phyloP scores from a whole-genome alignment of 2,113 vertebrate species.

The Syrmaticus mikado region DNA sequence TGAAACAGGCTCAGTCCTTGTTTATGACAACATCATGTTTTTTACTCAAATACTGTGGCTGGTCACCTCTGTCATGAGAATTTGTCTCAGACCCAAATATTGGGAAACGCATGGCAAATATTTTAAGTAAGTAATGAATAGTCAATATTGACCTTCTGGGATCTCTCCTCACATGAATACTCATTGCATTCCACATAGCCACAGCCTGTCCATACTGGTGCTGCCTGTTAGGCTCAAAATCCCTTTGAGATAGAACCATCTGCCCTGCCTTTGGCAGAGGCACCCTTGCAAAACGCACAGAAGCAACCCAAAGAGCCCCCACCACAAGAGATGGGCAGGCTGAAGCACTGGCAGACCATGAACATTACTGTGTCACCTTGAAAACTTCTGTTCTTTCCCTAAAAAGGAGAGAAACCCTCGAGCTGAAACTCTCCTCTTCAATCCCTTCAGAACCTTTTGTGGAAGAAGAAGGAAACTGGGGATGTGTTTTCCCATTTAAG shows the following conservation, averaged over 20 bases:
- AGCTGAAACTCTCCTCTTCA: background rate
- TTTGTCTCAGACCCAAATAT: background rate
- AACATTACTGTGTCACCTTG: background rate
- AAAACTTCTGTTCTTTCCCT: background rate
- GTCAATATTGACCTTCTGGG: slow-evolving; percentile 31
- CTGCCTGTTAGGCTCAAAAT: background rate
- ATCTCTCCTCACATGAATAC: background rate
- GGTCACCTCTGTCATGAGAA: background rate
- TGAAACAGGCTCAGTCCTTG: background rate
- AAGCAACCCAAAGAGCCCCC: background rate
- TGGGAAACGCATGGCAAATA: background rate
- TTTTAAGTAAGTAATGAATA: slow-evolving; percentile 41
- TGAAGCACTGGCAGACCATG: background rate
- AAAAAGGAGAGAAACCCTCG: background rate
- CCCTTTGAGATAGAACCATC: background rate
- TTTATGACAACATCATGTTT: background rate
- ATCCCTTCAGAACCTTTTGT: background rate
- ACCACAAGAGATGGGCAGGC: background rate
- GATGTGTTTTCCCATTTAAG: background rate
- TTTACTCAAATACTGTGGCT: background rate
- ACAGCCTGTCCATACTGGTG: background rate
- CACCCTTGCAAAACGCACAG: background rate
- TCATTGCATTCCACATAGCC: background rate
- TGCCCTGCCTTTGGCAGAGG: background rate
- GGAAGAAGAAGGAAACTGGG: background rate